Base-by-base conservation (phyloP, 2,113 vertebrate species). In the Ceuthmochares aereus region DNA sequence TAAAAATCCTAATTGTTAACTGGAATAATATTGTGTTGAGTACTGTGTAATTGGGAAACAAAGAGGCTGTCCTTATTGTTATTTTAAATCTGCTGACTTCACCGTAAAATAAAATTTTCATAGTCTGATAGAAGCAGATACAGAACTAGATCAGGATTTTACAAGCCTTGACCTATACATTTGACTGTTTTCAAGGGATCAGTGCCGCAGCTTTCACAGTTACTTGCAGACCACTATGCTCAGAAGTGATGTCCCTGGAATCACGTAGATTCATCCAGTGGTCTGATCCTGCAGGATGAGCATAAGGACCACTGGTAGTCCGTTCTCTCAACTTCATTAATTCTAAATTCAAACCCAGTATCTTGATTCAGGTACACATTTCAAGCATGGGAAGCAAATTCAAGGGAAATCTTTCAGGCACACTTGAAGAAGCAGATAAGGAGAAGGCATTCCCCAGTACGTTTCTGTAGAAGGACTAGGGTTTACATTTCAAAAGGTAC, bases 261-360 rank as follows among this genome's bases (percentile, higher is more conserved):
- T 42, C 51, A 3, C 1, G n/a, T 21, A 47, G 40, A 7, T 9
- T 30, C 36, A 11, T 21, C 29, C n/a, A 0, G 8, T 25, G 51
- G 25, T 42, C 79, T 67, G 51, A 23, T 45, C 49, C 52, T 30
- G 69, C 52, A 43, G 56, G 7, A 72, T 17, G 30, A n/a, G 15
- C 1, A 0, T 13, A 12, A 29, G 54, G 54, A 56, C 66, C 8
- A 5, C 0, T 7, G 51, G 20, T 81, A 62, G 18, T 6, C 25
- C 20, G 26, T 56, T 21, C n/a, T 8, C 34, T 49, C 3, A 4
- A 52, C 58, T 67, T 81, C 22, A 4, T 12, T 32, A 11, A 4
- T 12, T 36, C 64, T 13, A 4, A 30, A 40, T 56, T 19, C 36
- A 3, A 45, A 51, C 27, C 17, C 32, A n/a, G 11, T 2, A 17